Evolutionary conservation across 53 echinoderm and acorn worm genomes (phyloP).

Genomic region (Crossaster papposus): DNA sequence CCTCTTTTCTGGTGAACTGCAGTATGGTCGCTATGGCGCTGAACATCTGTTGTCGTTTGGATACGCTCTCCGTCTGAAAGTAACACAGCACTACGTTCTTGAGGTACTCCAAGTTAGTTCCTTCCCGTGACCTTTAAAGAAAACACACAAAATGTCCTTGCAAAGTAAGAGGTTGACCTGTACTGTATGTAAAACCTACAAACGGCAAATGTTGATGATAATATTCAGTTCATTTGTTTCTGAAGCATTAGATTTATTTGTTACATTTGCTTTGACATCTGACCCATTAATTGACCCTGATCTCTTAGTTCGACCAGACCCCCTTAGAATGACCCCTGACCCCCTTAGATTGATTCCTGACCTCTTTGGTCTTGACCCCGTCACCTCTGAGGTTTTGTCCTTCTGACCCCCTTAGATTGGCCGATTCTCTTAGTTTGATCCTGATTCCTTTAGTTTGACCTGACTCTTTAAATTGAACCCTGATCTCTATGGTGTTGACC

Average conservation of each 20-base stretch:
- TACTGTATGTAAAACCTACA: no score
- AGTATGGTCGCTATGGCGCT: slow-evolving; percentile 91
- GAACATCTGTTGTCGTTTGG: slow-evolving; percentile 87
- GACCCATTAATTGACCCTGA: neutral
- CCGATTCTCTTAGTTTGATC: neutral
- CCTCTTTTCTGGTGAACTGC: slow-evolving; percentile 94
- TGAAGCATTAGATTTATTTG: neutral
- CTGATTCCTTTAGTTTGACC: no score
- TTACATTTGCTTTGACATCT: neutral
- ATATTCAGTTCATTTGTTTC: neutral
- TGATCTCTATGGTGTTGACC: slow-evolving; percentile 49
- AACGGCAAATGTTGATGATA: no score
- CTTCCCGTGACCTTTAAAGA: slow-evolving; percentile 84
- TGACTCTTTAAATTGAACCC: neutral
- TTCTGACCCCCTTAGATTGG: neutral
- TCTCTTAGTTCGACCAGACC: neutral
- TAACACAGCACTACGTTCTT: slow-evolving; percentile 96
- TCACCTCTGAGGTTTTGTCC: neutral
- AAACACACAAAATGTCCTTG: neutral
- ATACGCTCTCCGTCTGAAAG: slow-evolving; percentile 85
- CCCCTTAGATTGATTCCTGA: neutral
- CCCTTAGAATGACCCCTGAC: neutral
- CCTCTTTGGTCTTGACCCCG: neutral
- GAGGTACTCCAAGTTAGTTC: slow-evolving; percentile 93
- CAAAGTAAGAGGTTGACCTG: no score